phyloP scores from a whole-genome alignment of 2,888 invertebrate genomes.

The Colletes collaris region DNA sequence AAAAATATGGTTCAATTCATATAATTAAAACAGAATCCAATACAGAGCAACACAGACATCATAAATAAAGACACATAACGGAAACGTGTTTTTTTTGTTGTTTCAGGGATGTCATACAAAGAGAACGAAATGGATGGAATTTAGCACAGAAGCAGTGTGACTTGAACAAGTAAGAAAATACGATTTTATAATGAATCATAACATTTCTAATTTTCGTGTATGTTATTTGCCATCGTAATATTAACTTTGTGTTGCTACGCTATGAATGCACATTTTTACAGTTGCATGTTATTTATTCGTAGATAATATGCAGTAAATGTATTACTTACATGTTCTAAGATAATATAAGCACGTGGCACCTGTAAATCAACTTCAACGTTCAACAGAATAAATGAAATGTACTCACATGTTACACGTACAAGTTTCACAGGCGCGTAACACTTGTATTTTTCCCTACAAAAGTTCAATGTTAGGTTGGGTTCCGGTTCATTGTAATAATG shows the following conservation, averaged over 20 bases:
- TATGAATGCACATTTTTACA: not conserved
- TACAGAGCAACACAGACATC: not conserved
- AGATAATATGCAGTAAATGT: not conserved
- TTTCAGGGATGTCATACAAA: constrained; percentile 50
- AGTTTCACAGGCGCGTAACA: not conserved
- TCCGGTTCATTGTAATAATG: constrained; percentile 40
- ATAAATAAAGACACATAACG: not conserved
- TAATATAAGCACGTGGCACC: not conserved
- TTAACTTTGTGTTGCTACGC: not conserved
- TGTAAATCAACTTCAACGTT: constrained; percentile 1
- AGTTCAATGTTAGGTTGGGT: constrained; percentile 41
- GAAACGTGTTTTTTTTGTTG: not conserved
- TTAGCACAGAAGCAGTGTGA: constrained; percentile 64
- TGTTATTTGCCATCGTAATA: not conserved
- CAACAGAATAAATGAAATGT: not conserved
- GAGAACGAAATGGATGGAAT: constrained; percentile 64
- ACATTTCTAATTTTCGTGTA: not conserved
- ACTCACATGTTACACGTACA: not conserved
- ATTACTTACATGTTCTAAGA: no score
- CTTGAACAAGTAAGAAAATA: constrained; percentile 64
- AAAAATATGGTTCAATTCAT: no score
- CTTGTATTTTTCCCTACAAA: constrained; percentile 13
- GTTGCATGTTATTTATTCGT: not conserved
- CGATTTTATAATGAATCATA: no score
- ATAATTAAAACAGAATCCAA: no score